These are phyloP conservation scores for Ochotona curzoniae DNA, from an alignment of 2,113 vertebrate genomes.

Conservation along the genomic window DNA sequence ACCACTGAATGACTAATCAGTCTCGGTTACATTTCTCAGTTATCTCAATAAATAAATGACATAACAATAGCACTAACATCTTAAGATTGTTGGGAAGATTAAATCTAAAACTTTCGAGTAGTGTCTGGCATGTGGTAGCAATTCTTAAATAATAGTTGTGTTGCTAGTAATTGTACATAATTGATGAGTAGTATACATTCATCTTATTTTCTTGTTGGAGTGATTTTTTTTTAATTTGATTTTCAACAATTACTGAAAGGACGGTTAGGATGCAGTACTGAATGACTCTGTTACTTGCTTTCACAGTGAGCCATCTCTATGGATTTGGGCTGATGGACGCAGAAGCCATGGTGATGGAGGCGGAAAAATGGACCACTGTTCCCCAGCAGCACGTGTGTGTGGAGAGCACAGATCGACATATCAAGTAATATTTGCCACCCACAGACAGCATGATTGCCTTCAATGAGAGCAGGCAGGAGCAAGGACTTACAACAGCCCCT, in stretches of 20 bases:
- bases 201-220: constrained; percentile 11
- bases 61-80: background rate
- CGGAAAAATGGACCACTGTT: constrained; percentile 96
- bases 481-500: background rate
- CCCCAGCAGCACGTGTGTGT: constrained; percentile 96
- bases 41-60: background rate
- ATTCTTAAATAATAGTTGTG: background rate
- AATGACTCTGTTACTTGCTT: constrained; percentile 40
- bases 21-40: background rate
- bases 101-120: background rate
- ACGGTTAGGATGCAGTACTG: background rate
- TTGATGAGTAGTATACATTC: background rate
- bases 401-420: constrained; percentile 97
- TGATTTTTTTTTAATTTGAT: background rate
- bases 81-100: background rate
- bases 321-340: constrained; percentile 99
- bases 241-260: background rate
- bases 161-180: background rate
- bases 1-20: background rate
- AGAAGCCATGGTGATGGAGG: constrained; percentile 99
- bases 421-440: constrained; percentile 90
- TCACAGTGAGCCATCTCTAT: constrained; percentile 96
- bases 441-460: constrained; percentile 59
- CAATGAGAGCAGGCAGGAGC: background rate
- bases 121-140: background rate